Conservation (phyloP, 2,113 vertebrate genomes). For the Bufo bufo region DNA sequence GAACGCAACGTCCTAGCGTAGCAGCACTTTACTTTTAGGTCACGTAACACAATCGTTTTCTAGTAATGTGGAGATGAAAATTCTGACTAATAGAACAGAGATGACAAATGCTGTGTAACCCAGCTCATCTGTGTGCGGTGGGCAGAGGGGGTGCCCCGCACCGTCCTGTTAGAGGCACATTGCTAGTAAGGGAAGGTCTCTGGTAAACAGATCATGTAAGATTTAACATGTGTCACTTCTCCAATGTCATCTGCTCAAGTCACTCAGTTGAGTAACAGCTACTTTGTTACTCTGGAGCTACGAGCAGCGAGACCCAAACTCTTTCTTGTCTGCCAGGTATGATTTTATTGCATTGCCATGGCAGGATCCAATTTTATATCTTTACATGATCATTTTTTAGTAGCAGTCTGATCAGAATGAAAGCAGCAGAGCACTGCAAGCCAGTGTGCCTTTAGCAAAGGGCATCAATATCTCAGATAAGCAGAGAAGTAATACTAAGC, state of each 20-base stretch:
- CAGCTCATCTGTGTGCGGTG: background rate
- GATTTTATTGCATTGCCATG: constrained; percentile 8
- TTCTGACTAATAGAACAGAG: background rate
- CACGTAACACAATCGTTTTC: background rate
- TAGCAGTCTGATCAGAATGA: background rate
- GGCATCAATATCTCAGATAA: background rate
- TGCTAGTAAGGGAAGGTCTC: constrained; percentile 20
- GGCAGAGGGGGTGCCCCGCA: background rate
- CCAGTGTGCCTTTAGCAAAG: background rate
- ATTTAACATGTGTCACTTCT: constrained; percentile 48
- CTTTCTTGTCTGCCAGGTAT: constrained; percentile 34
- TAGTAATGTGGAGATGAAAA: background rate
- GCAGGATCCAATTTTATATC: background rate
- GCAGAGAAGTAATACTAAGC: background rate
- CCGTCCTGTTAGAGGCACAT: background rate
- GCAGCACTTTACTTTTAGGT: background rate
- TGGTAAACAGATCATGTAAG: constrained; percentile 42
- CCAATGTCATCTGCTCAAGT: constrained; percentile 64
- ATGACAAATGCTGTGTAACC: background rate
- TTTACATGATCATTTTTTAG: background rate
- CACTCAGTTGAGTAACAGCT: constrained; percentile 63
- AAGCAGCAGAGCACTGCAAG: background rate
- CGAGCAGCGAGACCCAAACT: constrained; percentile 49
- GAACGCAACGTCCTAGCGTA: background rate
- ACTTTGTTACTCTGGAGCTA: constrained; percentile 27